Evolutionary conservation across 2,797 vertebrate species (phyloP).

Genomic region (Malacoraja senta): DNA sequence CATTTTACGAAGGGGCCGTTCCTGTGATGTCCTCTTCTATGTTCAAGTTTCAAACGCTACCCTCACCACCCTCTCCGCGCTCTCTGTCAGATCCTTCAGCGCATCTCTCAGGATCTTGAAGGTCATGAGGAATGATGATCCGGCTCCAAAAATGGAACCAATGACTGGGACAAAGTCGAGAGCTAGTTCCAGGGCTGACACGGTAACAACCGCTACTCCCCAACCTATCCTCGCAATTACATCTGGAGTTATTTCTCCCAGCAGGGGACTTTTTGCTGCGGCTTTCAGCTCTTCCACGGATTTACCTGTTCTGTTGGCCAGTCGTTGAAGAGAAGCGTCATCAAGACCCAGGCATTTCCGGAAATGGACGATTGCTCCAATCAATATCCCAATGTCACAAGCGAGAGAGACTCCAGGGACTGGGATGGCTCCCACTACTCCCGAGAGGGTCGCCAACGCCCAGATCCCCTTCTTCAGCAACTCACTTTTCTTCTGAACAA

Average conservation of each 20-base stretch:
- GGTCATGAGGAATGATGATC: slow-evolving; percentile 39
- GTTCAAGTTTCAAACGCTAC: background rate
- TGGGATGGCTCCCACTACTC: background rate
- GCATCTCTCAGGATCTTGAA: slow-evolving; percentile 38
- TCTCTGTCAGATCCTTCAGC: slow-evolving; percentile 37
- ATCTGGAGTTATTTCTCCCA: background rate
- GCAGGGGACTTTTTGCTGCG: background rate
- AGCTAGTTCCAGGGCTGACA: rapidly evolving
- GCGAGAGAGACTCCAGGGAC: background rate
- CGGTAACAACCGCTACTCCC: rapidly evolving
- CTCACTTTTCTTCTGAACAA: slow-evolving; percentile 13
- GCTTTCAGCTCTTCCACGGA: background rate
- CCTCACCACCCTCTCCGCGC: slow-evolving; percentile 3
- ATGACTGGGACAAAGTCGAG: background rate
- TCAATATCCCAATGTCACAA: background rate
- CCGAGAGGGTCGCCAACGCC: background rate
- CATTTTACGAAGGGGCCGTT: too few species aligned
- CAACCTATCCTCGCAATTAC: background rate
- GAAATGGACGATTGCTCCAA: background rate
- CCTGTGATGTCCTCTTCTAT: too few species aligned
- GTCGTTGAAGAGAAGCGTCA: background rate
- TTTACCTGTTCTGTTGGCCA: background rate
- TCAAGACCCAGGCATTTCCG: background rate
- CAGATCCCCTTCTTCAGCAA: background rate
- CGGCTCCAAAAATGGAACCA: slow-evolving; percentile 28